Evolutionary conservation across 2,113 vertebrate species (phyloP).

Genomic region (Pyrgilauda ruficollis): DNA sequence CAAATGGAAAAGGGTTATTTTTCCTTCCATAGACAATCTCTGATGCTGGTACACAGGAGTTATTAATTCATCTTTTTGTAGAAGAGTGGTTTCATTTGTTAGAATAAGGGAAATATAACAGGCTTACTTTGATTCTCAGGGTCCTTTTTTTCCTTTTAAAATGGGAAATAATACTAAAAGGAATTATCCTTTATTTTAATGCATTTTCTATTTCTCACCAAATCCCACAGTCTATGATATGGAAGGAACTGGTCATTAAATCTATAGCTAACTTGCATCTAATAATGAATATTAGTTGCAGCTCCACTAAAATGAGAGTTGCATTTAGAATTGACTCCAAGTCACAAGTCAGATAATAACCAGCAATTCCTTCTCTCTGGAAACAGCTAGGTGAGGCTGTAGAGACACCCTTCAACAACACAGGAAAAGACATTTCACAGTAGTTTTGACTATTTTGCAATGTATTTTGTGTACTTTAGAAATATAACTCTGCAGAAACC

Average conservation of each 20-base stretch:
- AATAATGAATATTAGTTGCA: neutral
- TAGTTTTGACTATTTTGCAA: neutral
- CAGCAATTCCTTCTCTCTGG: neutral
- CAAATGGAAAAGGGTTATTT: slow-evolving; percentile 16
- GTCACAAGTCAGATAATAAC: neutral
- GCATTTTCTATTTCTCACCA: neutral
- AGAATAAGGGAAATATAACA: neutral
- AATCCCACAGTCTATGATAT: neutral
- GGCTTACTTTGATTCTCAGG: neutral
- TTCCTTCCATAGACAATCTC: neutral
- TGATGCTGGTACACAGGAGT: neutral
- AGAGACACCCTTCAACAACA: neutral
- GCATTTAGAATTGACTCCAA: neutral
- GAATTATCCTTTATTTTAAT: neutral
- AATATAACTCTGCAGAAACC: neutral
- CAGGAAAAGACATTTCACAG: neutral
- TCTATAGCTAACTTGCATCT: neutral
- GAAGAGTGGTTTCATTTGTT: neutral
- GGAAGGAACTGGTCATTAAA: neutral
- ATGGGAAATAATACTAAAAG: neutral
- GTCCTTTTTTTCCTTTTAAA: neutral
- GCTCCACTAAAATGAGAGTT: neutral
- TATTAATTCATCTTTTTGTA: slow-evolving; percentile 19
- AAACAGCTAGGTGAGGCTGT: neutral
- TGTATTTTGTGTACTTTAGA: neutral